A percentile compares a stretch with the other conserved stretches of the same genome.
phyloP scores from a whole-genome alignment of 2,113 vertebrate species.

The Daboia siamensis region DNA sequence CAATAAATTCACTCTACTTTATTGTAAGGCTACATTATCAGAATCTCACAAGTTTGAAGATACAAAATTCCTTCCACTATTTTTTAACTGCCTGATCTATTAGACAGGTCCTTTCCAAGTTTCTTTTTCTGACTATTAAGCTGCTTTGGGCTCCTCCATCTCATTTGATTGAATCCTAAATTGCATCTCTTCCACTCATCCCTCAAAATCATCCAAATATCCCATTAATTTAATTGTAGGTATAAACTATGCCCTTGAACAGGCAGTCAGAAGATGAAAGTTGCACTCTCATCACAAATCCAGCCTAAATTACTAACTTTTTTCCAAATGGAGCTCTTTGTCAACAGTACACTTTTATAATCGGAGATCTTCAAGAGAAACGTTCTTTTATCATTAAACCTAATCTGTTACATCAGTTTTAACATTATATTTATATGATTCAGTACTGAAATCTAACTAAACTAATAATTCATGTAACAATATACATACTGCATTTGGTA shows the following conservation, averaged over 20 bases:
- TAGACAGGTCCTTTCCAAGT: neutral
- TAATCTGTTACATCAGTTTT: neutral
- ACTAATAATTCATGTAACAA: neutral
- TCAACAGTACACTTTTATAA: neutral
- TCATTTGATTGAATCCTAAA: neutral
- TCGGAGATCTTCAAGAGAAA: neutral
- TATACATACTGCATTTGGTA: constrained; percentile 84
- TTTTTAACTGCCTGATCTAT: neutral
- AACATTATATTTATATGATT: neutral
- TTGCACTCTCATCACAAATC: neutral
- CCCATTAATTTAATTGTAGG: neutral
- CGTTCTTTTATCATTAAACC: too few species aligned
- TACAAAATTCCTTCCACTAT: neutral
- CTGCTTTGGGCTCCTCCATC: neutral
- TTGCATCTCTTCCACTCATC: neutral
- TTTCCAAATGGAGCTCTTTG: neutral
- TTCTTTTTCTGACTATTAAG: neutral
- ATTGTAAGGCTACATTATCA: neutral
- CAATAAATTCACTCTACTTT: too few species aligned
- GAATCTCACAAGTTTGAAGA: neutral
- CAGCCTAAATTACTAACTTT: neutral
- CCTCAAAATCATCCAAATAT: neutral
- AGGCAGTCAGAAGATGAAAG: neutral
- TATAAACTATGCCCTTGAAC: neutral
- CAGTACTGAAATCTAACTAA: neutral